Evolutionary conservation across 1,140 invertebrate genomes (phyloP).

Genomic region (Drosophila baimaii): DNA sequence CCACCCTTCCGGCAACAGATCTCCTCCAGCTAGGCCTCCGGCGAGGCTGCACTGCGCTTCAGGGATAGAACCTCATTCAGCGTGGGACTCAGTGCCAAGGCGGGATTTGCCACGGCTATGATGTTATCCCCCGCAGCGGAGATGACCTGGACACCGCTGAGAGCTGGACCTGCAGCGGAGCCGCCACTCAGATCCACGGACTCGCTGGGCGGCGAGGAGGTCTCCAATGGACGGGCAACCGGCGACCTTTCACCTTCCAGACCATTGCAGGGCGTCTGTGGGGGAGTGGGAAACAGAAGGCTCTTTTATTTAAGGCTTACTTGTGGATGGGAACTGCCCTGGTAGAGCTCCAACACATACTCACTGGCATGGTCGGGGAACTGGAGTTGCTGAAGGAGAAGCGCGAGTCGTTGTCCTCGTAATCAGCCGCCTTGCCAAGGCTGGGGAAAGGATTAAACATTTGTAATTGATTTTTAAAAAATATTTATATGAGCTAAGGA

Average conservation of each 20-base stretch:
- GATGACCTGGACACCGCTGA: constrained; percentile 89
- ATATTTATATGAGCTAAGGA: not conserved
- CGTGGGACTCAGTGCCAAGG: constrained; percentile 86
- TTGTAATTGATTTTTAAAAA: not conserved
- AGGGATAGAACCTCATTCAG: constrained; percentile 70
- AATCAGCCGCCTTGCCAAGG: constrained; percentile 68
- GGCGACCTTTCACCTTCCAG: constrained; percentile 73
- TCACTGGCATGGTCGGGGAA: constrained; percentile 88
- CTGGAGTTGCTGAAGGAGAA: constrained; percentile 90
- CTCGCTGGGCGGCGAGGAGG: constrained; percentile 31
- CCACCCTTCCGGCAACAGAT: not conserved
- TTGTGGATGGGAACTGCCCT: constrained; percentile 3
- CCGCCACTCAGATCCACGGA: constrained; percentile 62
- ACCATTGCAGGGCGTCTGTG: constrained; percentile 66
- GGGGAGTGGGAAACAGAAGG: not conserved
- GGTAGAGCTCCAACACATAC: constrained; percentile 73
- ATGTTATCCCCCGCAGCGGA: constrained; percentile 93
- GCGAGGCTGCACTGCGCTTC: constrained; percentile 73
- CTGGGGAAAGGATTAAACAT: constrained; percentile 16
- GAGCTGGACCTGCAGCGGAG: constrained; percentile 76
- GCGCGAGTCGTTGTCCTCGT: constrained; percentile 87
- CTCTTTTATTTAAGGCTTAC: constrained; percentile 26
- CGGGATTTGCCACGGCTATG: constrained; percentile 94
- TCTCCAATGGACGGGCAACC: constrained; percentile 31
- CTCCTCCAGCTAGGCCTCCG: constrained; percentile 56